Evolutionary conservation across 2,888 invertebrate genomes (phyloP), one percentile per base, ranked within the genome.

Genomic region (Pristionchus arcanus): DNA sequence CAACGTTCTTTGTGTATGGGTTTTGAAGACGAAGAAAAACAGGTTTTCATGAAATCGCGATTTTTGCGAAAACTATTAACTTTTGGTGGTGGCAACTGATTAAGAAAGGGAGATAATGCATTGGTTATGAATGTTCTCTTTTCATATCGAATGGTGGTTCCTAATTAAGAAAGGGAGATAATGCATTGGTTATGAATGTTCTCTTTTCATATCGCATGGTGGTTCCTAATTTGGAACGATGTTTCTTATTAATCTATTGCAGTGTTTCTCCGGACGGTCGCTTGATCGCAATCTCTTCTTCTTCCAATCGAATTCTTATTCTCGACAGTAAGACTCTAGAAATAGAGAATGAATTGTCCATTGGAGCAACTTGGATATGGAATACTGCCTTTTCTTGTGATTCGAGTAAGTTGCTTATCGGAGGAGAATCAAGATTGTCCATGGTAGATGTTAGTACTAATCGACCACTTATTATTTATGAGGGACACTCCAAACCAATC

Each of bases 401-500:
- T 34, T 87, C 42, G 16, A 68, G 68, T 13, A 87, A 87, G n/a
- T 15, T 87, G 11, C 37, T 87, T 15, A 49, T 49, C 1, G 87
- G 87, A 42, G 87, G 87, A 19, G 87, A 87, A 49, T 68, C 11
- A 3, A 25, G 42, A 28, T n/a, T 77, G 16, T 15, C 49, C 11
- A 53, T 88, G 21, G 34, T 88, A 5, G 88, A 88, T n/a, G 37
- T 88, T 9, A 25, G 28, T 15, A 59, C 49, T n/a, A n/a, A 31
- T n/a, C 31, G 59, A 25, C 53, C 59, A 25, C 59, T 88, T 21
- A 34, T 77, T 16, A n/a, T 28, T 19, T 88, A 88, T 37, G 92
- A 92, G 31, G 94, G 94, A 15, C 94, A 94, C 90, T 55, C 87
- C 42, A 93, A 94, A 84, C 93, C 93, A 19, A 93, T 94, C 74